These are phyloP conservation scores for Dryococelus australis DNA, from an alignment of 2,888 invertebrate genomes.

Conservation along the genomic window DNA sequence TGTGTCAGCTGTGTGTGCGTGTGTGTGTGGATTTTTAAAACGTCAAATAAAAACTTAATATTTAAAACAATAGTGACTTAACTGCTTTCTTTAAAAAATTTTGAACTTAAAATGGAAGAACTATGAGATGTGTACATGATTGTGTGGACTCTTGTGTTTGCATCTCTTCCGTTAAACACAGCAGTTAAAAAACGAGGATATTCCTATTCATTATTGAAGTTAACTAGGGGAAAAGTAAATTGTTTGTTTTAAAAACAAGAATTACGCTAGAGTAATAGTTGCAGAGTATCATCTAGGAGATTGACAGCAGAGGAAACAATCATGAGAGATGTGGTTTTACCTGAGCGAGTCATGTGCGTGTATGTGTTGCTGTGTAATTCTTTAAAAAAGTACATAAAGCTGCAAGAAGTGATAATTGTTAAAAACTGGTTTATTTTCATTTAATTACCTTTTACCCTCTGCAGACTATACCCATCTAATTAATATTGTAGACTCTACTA, in stretches of 20 bases:
- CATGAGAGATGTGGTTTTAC: not conserved
- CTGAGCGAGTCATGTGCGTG: not conserved
- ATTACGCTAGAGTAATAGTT: not conserved
- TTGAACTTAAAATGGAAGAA: not conserved
- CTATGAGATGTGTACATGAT: not conserved
- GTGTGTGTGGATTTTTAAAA: conserved; percentile 3
- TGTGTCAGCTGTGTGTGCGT: not conserved
- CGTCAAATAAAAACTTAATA: conserved; percentile 8
- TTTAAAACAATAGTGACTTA: conserved; percentile 7
- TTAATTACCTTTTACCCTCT: no score
- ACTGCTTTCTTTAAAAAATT: not conserved
- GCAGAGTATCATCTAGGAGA: not conserved
- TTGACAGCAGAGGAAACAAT: not conserved
- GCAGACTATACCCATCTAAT: no score
- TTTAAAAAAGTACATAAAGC: conserved; percentile 12
- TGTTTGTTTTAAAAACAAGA: not conserved
- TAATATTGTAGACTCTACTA: no score
- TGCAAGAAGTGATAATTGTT: not conserved
- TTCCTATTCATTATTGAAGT: conserved; percentile 16
- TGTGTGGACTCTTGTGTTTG: not conserved
- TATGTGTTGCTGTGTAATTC: conserved; percentile 1
- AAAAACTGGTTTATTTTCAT: not conserved
- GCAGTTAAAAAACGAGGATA: not conserved
- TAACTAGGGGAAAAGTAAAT: conserved; percentile 7
- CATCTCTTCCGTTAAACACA: not conserved